Base-by-base conservation (phyloP, 1,140 invertebrate genomes). In the Dreissena rostriformis region DNA sequence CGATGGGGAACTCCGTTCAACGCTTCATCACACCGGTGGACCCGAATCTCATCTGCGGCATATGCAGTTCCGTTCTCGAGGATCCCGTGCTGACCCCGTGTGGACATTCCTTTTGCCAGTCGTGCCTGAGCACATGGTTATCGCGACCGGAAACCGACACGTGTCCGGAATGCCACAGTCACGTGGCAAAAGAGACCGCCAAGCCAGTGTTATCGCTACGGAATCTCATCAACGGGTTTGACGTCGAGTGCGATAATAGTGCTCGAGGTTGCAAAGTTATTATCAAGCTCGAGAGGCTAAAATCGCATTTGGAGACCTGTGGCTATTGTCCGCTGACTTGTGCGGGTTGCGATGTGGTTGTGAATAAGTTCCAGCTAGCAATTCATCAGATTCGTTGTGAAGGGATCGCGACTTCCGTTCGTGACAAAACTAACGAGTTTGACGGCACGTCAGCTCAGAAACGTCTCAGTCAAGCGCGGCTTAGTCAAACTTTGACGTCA, bases 81-180 rank as follows among this genome's bases (percentile, higher is more conserved):
- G 88, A 91, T 53, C 87, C 91, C 12, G 91, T 93, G 22, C 82
- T 93, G 28, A 92, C 91, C 0, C 89, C 91, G 15, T 93, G 92
- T 79, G 91, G 92, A 26, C 92, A 93, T 76, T 87, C 87, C 7
- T 93, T 92, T 85, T 93, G 92, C 82, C 71, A n/a, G 15, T 61
- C 57, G 0, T 93, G 92, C 61, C 84, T 93, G 28, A 86, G 88
- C 19, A 92, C 91, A 15, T 93, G 92, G 92, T 74, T 93, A 24
- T 55, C 49, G 17, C 85, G 86, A 29, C 87, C 91, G 2, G 75
- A 63, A 2, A 84, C 87, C 5, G 85, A 86, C 73, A 87, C 90
- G 12, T 93, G 92, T 83, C 92, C 92, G 1, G 91, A 92, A 67
- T 93, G 92, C 66, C 88, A 91, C 4, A 85, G 88, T 12, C 53